Evolutionary conservation across 2,888 invertebrate genomes (phyloP), one percentile per base, ranked within the genome.

Genomic region (Eubasilissa splendida): DNA sequence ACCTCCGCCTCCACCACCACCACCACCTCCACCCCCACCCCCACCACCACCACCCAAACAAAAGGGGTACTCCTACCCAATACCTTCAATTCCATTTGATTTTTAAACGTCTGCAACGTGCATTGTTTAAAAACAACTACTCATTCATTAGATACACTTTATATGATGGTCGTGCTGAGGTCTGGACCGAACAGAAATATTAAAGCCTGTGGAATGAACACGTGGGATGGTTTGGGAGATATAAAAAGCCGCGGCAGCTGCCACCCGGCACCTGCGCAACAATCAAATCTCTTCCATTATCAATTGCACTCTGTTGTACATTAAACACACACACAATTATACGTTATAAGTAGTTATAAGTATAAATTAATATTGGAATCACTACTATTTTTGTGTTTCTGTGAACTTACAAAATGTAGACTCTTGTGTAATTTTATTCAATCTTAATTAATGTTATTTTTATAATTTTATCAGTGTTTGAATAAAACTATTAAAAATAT

Each of bases 31-130:
- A 11, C 79, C 79, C 53, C 58, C 63, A 50, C 79, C 75, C 4
- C 79, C 74, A 31, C 79, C 74, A 59, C 74, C 65, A 11, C 79
- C 65, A 12, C 78, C 71, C 8, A 11, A 0, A 5, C 11, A 70
- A 9, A 22, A 74, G n/a, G 79, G 79, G n/a, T 79, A 79, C 22
- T 63, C 33, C n/a, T 79, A 79, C 56, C 79, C 79, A 11, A 42
- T 11, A 10, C 79, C 79, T 42, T 71, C 79, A 12, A 63, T 79
- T 4, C 42, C 73, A n/a, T 79, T 79, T 33, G 65, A 73, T 33
- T 79, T 63, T 53, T 77, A 53, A 60, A 22, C 11, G 10, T 2
- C 42, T 5, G 7, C 42, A 42, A 42, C 42, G 4, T 42, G 22
- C 22, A 42, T 42, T 42, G 42, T 42, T 42, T 42, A 42, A 42